phyloP scores from a whole-genome alignment of 2,888 invertebrate genomes.

The Liodrosophila aerea region DNA sequence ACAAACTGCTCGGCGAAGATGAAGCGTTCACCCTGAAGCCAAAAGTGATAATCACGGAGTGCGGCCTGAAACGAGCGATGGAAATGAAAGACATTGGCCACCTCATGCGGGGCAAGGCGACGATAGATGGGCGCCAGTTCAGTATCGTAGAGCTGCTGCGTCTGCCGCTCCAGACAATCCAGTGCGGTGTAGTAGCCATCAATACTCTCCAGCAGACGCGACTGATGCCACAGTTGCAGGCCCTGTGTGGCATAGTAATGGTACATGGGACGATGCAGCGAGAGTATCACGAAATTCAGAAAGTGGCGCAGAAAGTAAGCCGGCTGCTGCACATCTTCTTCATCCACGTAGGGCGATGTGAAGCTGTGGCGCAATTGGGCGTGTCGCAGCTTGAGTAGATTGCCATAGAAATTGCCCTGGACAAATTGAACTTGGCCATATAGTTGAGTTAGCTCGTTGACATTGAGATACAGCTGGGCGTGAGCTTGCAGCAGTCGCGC shows the following conservation, averaged over 20 bases:
- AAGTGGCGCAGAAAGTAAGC: slow-evolving; percentile 77
- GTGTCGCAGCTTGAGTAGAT: slow-evolving; percentile 65
- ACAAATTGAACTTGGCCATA: slow-evolving; percentile 44
- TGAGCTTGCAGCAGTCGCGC: slow-evolving; percentile 67
- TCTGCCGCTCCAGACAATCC: slow-evolving; percentile 76
- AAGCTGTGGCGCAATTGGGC: slow-evolving; percentile 61
- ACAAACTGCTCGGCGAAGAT: slow-evolving; percentile 79
- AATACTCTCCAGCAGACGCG: slow-evolving; percentile 64
- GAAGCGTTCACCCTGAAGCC: slow-evolving; percentile 79
- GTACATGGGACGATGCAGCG: slow-evolving; percentile 71
- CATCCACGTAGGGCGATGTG: slow-evolving; percentile 60
- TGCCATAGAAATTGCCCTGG: slow-evolving; percentile 51
- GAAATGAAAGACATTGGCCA: slow-evolving; percentile 67
- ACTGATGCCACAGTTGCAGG: slow-evolving; percentile 73
- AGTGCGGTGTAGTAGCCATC: slow-evolving; percentile 79
- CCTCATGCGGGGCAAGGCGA: slow-evolving; percentile 51
- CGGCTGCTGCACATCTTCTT: slow-evolving; percentile 73
- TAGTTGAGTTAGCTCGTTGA: slow-evolving; percentile 39
- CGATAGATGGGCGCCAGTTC: slow-evolving; percentile 48
- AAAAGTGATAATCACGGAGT: slow-evolving; percentile 74
- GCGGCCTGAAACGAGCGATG: slow-evolving; percentile 74
- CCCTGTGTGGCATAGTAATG: slow-evolving; percentile 80
- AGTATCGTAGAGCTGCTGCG: slow-evolving; percentile 52
- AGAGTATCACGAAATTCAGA: slow-evolving; percentile 70
- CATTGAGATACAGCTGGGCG: slow-evolving; percentile 66